Evolutionary conservation across 2,797 vertebrate genomes (phyloP).

Genomic region (Halcyon badia): DNA sequence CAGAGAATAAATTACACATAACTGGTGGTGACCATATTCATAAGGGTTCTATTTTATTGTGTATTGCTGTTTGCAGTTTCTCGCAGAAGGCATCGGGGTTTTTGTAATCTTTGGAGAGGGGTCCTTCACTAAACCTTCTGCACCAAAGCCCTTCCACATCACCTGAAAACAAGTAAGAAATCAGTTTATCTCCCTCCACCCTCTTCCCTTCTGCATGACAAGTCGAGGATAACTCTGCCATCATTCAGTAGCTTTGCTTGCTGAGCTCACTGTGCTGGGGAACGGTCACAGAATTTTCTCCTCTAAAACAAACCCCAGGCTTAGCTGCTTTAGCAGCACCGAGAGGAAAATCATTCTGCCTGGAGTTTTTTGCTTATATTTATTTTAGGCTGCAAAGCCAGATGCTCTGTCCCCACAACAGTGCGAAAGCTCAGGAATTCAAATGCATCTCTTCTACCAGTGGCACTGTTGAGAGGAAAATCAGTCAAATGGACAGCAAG

Average conservation of each 20-base stretch:
- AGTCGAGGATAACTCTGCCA: rapidly evolving
- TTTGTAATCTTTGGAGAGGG: not conserved
- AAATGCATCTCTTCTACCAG: not conserved
- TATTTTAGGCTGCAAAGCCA: not conserved
- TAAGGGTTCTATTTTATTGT: no score
- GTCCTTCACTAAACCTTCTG: not conserved
- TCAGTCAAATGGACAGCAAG: not conserved
- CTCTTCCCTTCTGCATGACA: not conserved
- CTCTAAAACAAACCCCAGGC: not conserved
- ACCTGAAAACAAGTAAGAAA: not conserved
- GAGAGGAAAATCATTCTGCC: not conserved
- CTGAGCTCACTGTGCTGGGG: not conserved
- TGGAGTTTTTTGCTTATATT: not conserved
- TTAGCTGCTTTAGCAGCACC: not conserved
- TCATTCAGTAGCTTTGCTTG: not conserved
- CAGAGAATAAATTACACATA: no score
- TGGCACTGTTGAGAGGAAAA: not conserved
- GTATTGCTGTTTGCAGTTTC: not conserved
- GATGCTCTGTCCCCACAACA: not conserved
- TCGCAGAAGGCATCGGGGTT: not conserved
- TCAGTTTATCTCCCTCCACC: not conserved
- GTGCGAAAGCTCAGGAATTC: not conserved
- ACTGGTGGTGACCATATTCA: no score
- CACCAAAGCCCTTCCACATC: not conserved
- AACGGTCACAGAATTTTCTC: rapidly evolving